phyloP scores from a whole-genome alignment of 2,113 vertebrate genomes.

The Narcine bancroftii region DNA sequence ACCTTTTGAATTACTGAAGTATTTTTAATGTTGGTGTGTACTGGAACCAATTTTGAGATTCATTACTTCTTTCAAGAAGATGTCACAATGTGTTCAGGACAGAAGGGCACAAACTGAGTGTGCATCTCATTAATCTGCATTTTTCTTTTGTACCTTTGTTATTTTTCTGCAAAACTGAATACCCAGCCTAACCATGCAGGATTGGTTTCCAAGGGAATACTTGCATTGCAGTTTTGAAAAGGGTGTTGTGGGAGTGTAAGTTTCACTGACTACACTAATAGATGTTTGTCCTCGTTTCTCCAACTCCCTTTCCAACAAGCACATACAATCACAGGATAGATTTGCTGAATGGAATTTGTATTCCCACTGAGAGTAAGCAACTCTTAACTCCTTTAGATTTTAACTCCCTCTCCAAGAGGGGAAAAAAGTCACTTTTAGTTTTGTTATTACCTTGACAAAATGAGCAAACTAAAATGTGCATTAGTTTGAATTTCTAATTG shows the following conservation, averaged over 20 bases:
- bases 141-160: background rate
- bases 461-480: background rate
- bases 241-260: background rate
- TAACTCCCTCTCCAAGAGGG: no score
- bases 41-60: background rate
- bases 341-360: background rate
- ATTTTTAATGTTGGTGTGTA: background rate
- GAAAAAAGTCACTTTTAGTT: no score
- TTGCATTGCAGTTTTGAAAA: background rate
- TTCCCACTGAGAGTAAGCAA: background rate
- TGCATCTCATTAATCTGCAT: background rate
- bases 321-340: background rate
- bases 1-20: background rate
- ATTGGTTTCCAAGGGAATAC: constrained; percentile 2
- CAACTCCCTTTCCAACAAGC: background rate
- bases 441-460: no score
- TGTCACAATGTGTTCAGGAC: background rate
- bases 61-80: background rate
- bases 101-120: background rate
- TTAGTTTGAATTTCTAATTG: background rate
- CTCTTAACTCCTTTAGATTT: background rate
- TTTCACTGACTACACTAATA: background rate
- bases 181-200: background rate
- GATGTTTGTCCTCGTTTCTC: background rate
- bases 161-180: background rate